phyloP scores from a whole-genome alignment of 2,888 invertebrate genomes.

The Drosophila sordidapex region DNA sequence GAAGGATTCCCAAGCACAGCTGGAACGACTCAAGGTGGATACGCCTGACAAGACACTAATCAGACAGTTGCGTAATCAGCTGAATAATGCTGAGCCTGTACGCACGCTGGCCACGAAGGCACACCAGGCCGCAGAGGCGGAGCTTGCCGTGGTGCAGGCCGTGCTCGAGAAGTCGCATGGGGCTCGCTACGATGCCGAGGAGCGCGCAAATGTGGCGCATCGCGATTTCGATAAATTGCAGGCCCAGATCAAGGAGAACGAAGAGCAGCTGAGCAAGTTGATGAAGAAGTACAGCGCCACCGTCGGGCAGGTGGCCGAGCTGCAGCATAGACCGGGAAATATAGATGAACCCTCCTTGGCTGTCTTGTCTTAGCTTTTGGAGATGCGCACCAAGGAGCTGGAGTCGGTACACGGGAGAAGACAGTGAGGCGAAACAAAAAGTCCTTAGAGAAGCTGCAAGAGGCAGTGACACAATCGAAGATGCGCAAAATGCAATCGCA shows the following conservation, averaged over 20 bases:
- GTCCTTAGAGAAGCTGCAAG: conserved; percentile 89
- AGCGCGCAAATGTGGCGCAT: too few species aligned
- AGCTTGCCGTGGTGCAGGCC: too few species aligned
- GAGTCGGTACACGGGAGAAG: conserved; percentile 88
- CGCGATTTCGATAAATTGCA: conserved; percentile 88
- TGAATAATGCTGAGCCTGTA: too few species aligned
- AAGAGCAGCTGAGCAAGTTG: conserved; percentile 95
- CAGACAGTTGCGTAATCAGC: conserved; percentile 88
- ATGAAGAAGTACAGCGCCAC: conserved; percentile 96
- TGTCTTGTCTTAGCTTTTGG: conserved; percentile 90
- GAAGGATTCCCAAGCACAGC: conserved; percentile 95
- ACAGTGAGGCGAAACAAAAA: conserved; percentile 90
- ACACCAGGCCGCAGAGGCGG: too few species aligned
- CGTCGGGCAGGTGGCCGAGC: conserved; percentile 93
- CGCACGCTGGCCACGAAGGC: too few species aligned
- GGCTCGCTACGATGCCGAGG: too few species aligned
- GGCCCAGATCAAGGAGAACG: conserved; percentile 96
- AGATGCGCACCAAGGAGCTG: conserved; percentile 94
- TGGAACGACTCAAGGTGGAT: conserved; percentile 94
- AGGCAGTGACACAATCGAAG: conserved; percentile 89
- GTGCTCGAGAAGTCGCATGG: too few species aligned
- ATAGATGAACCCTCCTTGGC: conserved; percentile 90
- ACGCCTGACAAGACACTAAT: conserved; percentile 92
- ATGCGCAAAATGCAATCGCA: conserved; percentile 91
- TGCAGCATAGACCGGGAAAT: conserved; percentile 91